phyloP scores from a whole-genome alignment of 2,113 vertebrate species.

The Lutjanus erythropterus region DNA sequence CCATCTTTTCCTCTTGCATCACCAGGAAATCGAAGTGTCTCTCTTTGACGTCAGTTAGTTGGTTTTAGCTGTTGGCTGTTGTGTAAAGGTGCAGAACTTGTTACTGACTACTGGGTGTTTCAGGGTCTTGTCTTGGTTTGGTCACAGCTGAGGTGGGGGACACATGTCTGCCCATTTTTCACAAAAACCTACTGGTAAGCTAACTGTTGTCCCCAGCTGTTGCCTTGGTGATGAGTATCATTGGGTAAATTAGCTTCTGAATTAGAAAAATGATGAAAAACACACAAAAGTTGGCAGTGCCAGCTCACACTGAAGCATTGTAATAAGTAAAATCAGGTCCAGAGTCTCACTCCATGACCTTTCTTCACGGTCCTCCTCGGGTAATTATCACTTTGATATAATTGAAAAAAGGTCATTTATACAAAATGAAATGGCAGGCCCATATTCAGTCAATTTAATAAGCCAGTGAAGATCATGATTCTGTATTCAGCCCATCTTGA shows the following conservation, averaged over 20 bases:
- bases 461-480: constrained; percentile 13
- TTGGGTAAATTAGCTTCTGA: constrained; percentile 55
- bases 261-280: constrained; percentile 38
- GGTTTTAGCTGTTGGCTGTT: too few relatives aligned
- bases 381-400: constrained; percentile 45
- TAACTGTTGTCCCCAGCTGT: constrained; percentile 1
- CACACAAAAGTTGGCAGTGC: constrained; percentile 18
- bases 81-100: too few relatives aligned
- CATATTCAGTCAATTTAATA: constrained; percentile 39
- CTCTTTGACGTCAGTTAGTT: too few relatives aligned
- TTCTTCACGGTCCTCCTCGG: constrained; percentile 28
- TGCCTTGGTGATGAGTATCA: constrained; percentile 44
- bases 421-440: constrained; percentile 42
- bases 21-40: too few relatives aligned
- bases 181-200: constrained; percentile 5
- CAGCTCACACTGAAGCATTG: constrained; percentile 13
- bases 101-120: neutral
- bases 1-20: neutral
- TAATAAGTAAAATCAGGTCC: constrained; percentile 23
- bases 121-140: neutral
- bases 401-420: constrained; percentile 45
- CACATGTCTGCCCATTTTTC: neutral
- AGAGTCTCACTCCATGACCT: constrained; percentile 23
- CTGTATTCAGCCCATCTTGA: constrained; percentile 18
- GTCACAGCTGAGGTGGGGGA: neutral